Evolutionary conservation across 2,888 invertebrate genomes (phyloP), one percentile per base, ranked within the genome.

Genomic region (Leptinotarsa rubiginosa): DNA sequence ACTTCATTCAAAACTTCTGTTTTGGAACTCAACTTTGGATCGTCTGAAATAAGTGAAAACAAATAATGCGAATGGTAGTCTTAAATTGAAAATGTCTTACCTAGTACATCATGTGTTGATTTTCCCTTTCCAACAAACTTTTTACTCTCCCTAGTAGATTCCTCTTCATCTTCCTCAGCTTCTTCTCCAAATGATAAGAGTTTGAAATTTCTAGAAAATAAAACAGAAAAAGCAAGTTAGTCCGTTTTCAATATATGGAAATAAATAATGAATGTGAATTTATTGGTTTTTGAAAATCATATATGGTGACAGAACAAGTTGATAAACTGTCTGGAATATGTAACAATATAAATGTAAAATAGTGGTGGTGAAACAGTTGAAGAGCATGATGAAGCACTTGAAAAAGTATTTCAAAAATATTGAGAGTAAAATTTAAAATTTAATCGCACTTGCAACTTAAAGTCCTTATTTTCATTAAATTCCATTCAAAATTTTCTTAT

Each of bases 111-210:
- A 87, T 99, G 99, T 3, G 97, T 95, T 1, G 98, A 98, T 89
- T 98, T 99, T 22, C 16, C 94, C 88, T 96, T 97, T 0, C 94
- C 93, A 20, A 92, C 89, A 83, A 92, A 93, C 84, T 92, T 91
- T 81, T 91, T 91, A 81, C 91, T 93, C 0, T 93, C 92, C 79
- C 88, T 89, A 15, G 87, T 87, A 1, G 90, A 89, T 86, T 96
- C 95, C 75, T 94, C 95, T 84, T 99, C 98, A 83, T 98, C 98
- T 84, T 97, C 98, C 84, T 98, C 98, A 0, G 98, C 98, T 85
- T 96, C 96, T 81, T 95, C 96, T 0, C 99, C 99, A 88, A 99
- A 99, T 0, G 99, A 99, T 2, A 99, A 89, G 1, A 99, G 90
- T 62, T 95, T 97, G 85, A 97, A 98, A 89, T 99, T 97, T 86